phyloP scores from a whole-genome alignment of 1,140 invertebrate species.

The Anoplolepis gracilipes region DNA sequence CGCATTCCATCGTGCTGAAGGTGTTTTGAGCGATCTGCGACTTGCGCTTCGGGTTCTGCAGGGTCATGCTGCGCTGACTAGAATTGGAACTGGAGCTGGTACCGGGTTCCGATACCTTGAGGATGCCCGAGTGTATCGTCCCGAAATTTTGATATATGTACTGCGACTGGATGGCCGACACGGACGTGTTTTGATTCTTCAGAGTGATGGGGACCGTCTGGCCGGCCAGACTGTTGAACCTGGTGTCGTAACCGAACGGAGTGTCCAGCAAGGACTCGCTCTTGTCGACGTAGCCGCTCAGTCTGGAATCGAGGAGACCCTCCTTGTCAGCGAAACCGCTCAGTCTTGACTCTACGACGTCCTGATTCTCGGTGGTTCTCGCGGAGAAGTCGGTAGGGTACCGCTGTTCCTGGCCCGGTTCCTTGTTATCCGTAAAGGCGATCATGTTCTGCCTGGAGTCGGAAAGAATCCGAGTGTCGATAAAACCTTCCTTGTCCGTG shows the following conservation, averaged over 20 bases:
- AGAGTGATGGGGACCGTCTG: slow-evolving; percentile 85
- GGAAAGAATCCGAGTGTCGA: slow-evolving; percentile 82
- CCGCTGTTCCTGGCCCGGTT: slow-evolving; percentile 81
- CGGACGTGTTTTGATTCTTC: slow-evolving; percentile 83
- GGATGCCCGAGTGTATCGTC: slow-evolving; percentile 84
- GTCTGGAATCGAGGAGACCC: slow-evolving; percentile 70
- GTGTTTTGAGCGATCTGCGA: slow-evolving; percentile 84
- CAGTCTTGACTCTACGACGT: slow-evolving; percentile 69
- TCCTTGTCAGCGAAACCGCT: slow-evolving; percentile 79
- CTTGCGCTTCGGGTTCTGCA: slow-evolving; percentile 84
- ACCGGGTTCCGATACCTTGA: slow-evolving; percentile 83
- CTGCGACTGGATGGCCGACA: slow-evolving; percentile 81
- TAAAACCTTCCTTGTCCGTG: slow-evolving; percentile 84
- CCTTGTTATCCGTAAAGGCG: slow-evolving; percentile 82
- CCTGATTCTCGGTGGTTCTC: slow-evolving; percentile 39
- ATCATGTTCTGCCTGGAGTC: slow-evolving; percentile 84
- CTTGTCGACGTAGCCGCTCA: slow-evolving; percentile 72
- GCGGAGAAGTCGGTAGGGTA: slow-evolving; percentile 78
- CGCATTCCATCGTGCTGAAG: slow-evolving; percentile 85
- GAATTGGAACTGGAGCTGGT: slow-evolving; percentile 84
- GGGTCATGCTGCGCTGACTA: slow-evolving; percentile 83
- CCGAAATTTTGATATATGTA: slow-evolving; percentile 85
- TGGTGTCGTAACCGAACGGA: slow-evolving; percentile 80
- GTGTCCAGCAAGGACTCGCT: slow-evolving; percentile 81
- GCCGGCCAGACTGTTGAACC: slow-evolving; percentile 82